A percentile compares a stretch with the other conserved stretches of the same genome.
Evolutionary conservation across 2,797 vertebrate genomes (phyloP).

Genomic region (Enteromius afrohamiltoni): DNA sequence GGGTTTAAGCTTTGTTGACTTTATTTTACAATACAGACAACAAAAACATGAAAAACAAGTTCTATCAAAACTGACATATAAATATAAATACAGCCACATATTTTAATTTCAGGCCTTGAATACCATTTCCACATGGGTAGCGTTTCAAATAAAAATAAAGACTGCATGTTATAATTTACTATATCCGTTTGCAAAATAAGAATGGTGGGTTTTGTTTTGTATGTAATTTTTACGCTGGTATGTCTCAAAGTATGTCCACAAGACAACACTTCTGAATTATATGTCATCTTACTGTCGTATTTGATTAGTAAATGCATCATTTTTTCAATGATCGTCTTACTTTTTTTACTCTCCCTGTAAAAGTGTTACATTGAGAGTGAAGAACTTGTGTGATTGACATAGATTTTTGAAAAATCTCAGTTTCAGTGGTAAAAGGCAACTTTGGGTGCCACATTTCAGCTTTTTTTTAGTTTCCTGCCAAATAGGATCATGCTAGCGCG

Average conservation of each 20-base stretch:
- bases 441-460: slow-evolving; percentile 8
- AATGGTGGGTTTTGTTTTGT: slow-evolving; percentile 57
- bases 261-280: neutral
- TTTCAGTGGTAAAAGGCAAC: slow-evolving; percentile 26
- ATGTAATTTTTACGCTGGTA: neutral
- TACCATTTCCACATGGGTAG: slow-evolving; percentile 68
- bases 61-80: neutral
- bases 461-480: slow-evolving; percentile 15
- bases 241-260: neutral
- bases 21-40: neutral
- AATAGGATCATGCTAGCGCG: neutral
- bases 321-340: neutral
- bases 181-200: slow-evolving; percentile 70
- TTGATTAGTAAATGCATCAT: neutral
- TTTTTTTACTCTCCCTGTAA: neutral
- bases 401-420: slow-evolving; percentile 23
- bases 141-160: slow-evolving; percentile 67
- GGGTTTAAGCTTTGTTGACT: neutral
- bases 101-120: slow-evolving; percentile 68
- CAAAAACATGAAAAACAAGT: neutral
- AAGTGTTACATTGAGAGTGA: neutral
- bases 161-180: slow-evolving; percentile 71
- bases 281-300: neutral
- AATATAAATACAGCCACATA: slow-evolving; percentile 74
- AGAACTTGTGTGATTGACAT: neutral